Conservation (phyloP, 2,797 vertebrate genomes). For the Liasis olivaceus region DNA sequence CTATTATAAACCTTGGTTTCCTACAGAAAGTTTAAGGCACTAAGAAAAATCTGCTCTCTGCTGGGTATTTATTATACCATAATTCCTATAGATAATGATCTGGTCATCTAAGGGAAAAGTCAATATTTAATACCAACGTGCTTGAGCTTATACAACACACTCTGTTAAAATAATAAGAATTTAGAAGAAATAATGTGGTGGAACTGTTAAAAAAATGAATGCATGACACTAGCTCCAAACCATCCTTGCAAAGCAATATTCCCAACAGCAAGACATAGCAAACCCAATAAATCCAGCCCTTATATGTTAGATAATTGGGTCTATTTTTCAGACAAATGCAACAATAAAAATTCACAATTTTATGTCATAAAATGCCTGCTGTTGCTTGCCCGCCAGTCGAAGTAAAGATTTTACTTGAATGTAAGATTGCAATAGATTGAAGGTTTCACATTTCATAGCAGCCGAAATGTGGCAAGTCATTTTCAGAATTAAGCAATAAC, state of each 20-base stretch:
- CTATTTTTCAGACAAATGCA: constrained; percentile 6
- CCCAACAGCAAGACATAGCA: not conserved
- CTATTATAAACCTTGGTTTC: constrained; percentile 44
- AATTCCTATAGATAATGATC: constrained; percentile 55
- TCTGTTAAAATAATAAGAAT: constrained; percentile 55
- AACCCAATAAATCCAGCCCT: constrained; percentile 11
- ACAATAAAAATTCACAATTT: not conserved
- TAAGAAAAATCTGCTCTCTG: constrained; percentile 31
- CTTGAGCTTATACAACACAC: constrained; percentile 52
- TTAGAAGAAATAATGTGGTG: constrained; percentile 56
- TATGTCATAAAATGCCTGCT: not conserved
- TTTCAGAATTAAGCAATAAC: not conserved
- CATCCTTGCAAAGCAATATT: constrained; percentile 20
- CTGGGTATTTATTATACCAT: constrained; percentile 35
- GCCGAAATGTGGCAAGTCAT: not conserved
- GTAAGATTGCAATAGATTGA: not conserved
- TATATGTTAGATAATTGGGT: constrained; percentile 6
- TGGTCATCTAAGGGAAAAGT: constrained; percentile 54
- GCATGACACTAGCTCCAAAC: constrained; percentile 38
- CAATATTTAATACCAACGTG: constrained; percentile 54
- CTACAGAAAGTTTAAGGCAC: constrained; percentile 35
- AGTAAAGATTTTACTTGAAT: constrained; percentile 17
- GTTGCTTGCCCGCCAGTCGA: not conserved
- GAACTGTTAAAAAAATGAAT: constrained; percentile 27
- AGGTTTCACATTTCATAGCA: not conserved